Evolutionary conservation across 1,140 invertebrate genomes (phyloP).

Genomic region (Spodoptera litura): DNA sequence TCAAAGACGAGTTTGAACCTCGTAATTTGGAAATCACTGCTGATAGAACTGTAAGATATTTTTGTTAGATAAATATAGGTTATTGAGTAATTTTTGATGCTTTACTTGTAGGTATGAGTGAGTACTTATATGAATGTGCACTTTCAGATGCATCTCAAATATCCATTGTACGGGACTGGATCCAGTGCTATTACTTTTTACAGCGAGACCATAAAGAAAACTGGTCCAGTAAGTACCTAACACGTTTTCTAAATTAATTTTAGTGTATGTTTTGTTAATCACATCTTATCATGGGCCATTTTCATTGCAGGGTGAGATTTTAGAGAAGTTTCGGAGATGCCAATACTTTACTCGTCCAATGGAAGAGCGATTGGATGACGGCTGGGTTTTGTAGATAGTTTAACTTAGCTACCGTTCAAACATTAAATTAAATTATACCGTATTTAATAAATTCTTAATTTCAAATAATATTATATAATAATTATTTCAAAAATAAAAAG

Average conservation of each 20-base stretch:
- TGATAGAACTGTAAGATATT: conserved; percentile 74
- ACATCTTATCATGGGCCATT: not conserved
- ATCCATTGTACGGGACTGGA: conserved; percentile 81
- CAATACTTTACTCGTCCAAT: conserved; percentile 81
- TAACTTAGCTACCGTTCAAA: no score
- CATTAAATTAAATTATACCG: conserved; percentile 5
- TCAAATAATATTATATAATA: no score
- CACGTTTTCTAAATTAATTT: no score
- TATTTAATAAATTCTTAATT: not conserved
- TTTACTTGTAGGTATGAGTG: no score
- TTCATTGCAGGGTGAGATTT: conserved; percentile 77
- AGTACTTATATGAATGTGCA: not conserved
- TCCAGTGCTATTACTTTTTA: conserved; percentile 82
- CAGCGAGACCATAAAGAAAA: conserved; percentile 75
- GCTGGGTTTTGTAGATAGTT: conserved; percentile 74
- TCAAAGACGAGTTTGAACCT: conserved; percentile 77
- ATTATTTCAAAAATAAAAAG: no score
- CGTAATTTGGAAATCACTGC: conserved; percentile 72
- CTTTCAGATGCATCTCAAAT: conserved; percentile 79
- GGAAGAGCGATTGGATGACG: conserved; percentile 79
- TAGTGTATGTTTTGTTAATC: no score
- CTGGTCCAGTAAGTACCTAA: conserved; percentile 77
- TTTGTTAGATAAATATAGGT: no score
- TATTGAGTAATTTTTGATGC: no score
- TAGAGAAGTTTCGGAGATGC: conserved; percentile 79